Base-by-base conservation (phyloP, 2,888 invertebrate genomes). In the Drosophila limbata region DNA sequence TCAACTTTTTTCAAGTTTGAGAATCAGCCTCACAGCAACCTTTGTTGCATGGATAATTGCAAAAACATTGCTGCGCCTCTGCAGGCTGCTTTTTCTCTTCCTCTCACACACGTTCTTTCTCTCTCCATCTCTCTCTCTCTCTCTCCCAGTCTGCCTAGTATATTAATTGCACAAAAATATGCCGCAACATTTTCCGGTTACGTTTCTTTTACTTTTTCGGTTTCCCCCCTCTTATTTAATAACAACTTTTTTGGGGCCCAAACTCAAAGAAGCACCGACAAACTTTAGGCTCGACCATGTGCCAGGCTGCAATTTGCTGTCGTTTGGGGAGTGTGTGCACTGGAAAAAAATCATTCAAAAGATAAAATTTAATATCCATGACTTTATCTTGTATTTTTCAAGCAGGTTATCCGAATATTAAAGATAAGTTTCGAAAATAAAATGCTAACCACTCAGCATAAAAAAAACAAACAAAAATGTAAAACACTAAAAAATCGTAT, bases 81-180 rank as follows among this genome's bases (percentile, higher is more conserved):
- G 33, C n/a, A 42, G 13, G 0, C 17, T 15, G 15, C 15, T 19
- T 3, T 28, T 3, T 10, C 31, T 28, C 28, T n/a, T n/a, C n/a
- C n/a, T 11, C 40, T 9, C 8, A 19, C 0, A 1, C 21, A 28
- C 13, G 11, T 44, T 10, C 3, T 13, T 17, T 17, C 9, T 10
- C 9, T 11, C 4, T 10, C 17, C n/a, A n/a, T 28, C 13, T n/a
- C 44, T 11, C 4, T 11, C 25, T 17, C 10, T 8, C 21, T 28
- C 5, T 4, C 37, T 9, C 13, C 9, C 50, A 5, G 9, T 17
- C 31, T 19, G 17, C 9, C 19, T 39, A 44, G 55, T 52, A 70
- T 73, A 88, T 84, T 77, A 84, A 85, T 84, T 84, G 75, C 77
- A 73, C 69, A 81, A 81, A 85, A 88, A 86, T 81, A 79, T 79